phyloP scores from a whole-genome alignment of 2,888 invertebrate species.

The Euclidia mi region DNA sequence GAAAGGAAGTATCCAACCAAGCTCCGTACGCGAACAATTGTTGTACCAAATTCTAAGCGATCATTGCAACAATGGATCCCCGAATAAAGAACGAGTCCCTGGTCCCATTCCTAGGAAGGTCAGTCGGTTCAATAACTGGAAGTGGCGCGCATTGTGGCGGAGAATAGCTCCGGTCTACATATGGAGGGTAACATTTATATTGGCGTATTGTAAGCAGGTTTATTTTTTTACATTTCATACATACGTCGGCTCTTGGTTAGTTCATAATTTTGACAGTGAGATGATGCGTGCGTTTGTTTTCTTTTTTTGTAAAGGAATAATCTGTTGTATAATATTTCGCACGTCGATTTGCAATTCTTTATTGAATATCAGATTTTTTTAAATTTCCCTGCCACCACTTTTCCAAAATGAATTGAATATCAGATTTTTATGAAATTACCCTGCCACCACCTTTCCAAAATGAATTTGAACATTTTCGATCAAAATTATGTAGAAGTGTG shows the following conservation, averaged over 20 bases:
- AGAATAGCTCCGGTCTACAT: neutral
- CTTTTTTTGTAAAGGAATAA: neutral
- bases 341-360: too few relatives aligned
- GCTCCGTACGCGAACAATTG: neutral
- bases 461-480: too few relatives aligned
- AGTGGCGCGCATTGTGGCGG: conserved; percentile 4
- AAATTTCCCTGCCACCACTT: too few relatives aligned
- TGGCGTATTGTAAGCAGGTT: neutral
- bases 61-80: neutral
- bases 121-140: conserved; percentile 1
- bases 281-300: neutral
- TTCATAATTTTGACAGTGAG: too few relatives aligned
- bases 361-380: too few relatives aligned
- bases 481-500: too few relatives aligned
- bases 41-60: neutral
- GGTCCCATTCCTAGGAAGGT: conserved; percentile 5
- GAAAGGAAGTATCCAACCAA: too few relatives aligned
- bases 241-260: too few relatives aligned
- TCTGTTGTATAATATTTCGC: neutral
- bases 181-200: neutral
- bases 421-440: too few relatives aligned
- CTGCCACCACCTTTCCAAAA: too few relatives aligned
- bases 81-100: conserved; percentile 4
- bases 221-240: too few relatives aligned
- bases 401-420: too few relatives aligned